Evolutionary conservation across 2,888 invertebrate species (phyloP), one percentile per base, ranked within the genome.

Genomic region (Silvanus unidentatus): DNA sequence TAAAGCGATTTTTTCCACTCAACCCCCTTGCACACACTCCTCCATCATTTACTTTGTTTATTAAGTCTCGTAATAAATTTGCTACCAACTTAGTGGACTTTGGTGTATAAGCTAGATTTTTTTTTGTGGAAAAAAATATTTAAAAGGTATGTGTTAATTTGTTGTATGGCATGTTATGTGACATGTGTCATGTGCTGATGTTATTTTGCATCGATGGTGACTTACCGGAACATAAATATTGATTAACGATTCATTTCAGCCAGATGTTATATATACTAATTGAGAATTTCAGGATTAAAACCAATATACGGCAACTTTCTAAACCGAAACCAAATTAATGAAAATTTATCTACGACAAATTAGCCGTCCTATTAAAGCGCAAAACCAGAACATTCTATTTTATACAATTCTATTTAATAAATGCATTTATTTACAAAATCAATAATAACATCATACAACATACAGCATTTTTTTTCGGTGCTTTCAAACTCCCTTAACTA

Each of bases 221-320:
- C 51, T 47, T 49, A 52, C 47, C 49, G 51, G 44, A 46, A 49
- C 47, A 52, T 52, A 49, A 52, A 52, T 52, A 52, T 52, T 52
- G 51, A 51, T 52, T 52, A 52, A 42, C 51, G 43, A 49, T 52
- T 52, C 51, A 52, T 49, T 52, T 49, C 39, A 43, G 43, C 51
- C 48, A 52, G 44, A 52, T 52, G 51, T 47, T 49, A 49, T 52
- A n/a, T n/a, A 44, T 52, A 49, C 46, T 52, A 52, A 49, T 51
- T 51, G 51, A 51, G 51, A 51, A 51, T 48, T 48, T 51, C 48
- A 42, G 51, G 46, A 51, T 48, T 48, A 46, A 51, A 51, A 51
- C 48, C 37, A 37, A 12, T 37, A 37, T 12, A 12, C 37, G 15
- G 12, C 37, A 22, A 22, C 22, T 22, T 37, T 37, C 9, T 37